Percentiles rank a stretch among this genome's conserved stretches.
Evolutionary conservation across 2,888 invertebrate genomes (phyloP).

Genomic region (Nasonovia ribisnigri): DNA sequence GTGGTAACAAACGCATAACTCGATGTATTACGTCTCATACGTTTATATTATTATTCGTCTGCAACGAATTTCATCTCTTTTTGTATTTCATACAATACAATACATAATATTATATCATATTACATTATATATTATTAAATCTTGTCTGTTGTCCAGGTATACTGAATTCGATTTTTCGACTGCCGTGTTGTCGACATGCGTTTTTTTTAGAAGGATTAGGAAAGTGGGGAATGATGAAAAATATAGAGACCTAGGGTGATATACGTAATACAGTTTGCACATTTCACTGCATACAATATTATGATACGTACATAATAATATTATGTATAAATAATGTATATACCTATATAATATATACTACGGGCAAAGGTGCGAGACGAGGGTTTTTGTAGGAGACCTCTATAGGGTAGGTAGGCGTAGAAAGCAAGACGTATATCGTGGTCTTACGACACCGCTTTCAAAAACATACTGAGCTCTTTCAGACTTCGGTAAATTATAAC

Average conservation of each 20-base stretch:
- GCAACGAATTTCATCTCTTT: neutral
- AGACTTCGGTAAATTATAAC: neutral
- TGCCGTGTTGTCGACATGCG: neutral
- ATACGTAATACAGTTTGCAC: neutral
- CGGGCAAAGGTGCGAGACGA: neutral
- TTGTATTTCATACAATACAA: neutral
- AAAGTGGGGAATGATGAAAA: neutral
- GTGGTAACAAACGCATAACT: neutral
- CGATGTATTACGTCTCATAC: neutral
- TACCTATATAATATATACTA: neutral
- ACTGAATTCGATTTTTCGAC: neutral
- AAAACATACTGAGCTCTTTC: neutral
- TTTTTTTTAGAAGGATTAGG: neutral
- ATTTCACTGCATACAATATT: neutral
- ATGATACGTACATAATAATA: neutral
- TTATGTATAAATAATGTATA: neutral
- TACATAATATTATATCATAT: neutral
- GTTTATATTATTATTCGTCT: neutral
- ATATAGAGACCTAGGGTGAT: neutral
- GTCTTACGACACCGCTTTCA: neutral
- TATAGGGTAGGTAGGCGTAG: neutral
- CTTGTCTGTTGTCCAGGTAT: neutral
- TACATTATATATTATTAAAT: neutral
- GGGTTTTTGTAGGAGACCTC: neutral
- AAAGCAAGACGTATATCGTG: neutral